Evolutionary conservation across 1,140 invertebrate species (phyloP), one percentile per base, ranked within the genome.

Genomic region (Caerostris extrusa): DNA sequence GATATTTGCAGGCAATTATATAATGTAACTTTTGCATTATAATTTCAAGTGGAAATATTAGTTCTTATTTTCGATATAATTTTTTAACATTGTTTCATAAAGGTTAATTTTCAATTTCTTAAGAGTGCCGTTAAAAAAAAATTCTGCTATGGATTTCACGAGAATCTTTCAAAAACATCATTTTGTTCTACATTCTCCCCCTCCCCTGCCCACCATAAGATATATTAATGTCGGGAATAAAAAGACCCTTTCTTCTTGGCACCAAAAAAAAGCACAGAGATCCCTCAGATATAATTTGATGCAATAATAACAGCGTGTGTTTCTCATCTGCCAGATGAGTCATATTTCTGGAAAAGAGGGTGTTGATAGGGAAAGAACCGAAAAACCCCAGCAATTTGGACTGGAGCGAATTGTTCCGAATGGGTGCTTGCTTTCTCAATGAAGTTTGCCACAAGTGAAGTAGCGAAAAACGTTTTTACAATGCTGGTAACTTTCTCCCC

Each of bases 271-370:
- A 85, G 82, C 17, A 64, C 61, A 64, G 86, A 55, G 56, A 53
- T 88, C 86, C 77, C 56, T 67, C 58, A 50, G 67, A 71, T 77
- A 71, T 81, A 71, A 58, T 56, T 55, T 53, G 58, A 82, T 60
- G 90, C n/a, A 81, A 81, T 91, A 91, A 91, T 91, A 91, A 91
- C 34, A 91, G 69, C 55, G 64, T n/a, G 61, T 90, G 88, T 90
- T 90, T 71, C 55, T 90, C 88, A 57, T 90, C 88, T 19, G 50
- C 12, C 7, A 71, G 8, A 8, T 90, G 88, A 90, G 17, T 90
- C 88, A 71, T 71, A 58, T 88, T 34, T 34, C 34, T 34, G 34
- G 34, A 34, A 17, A 85, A 17, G 82, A 57, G 57, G 34, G 85
- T 53, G 85, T 61, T 87, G 85, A 87, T 61, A 61, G 85, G 34